Evolutionary conservation across 2,797 vertebrate species (phyloP), one percentile per base, ranked within the genome.

Genomic region (Tokudaia tokunoshimensis): DNA sequence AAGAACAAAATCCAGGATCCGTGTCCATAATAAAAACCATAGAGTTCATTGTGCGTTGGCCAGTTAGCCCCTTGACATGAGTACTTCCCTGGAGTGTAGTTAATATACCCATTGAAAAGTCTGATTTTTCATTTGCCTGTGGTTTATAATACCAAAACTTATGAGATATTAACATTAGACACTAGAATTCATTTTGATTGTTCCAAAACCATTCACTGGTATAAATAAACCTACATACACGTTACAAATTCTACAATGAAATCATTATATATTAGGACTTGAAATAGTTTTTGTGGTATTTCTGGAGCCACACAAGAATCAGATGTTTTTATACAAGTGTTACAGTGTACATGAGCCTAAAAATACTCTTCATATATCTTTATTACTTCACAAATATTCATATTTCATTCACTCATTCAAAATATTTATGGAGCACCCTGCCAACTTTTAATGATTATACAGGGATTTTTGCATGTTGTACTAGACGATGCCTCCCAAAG

Each of bases 181-280:
- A 63, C 75, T 91, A 92, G 34, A 94, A 84, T 90, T 87, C 72
- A 90, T 76, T 92, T 74, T 76, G 24, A 81, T 74, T 92, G 76
- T 78, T 89, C 19, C 50, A 81, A 84, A 12, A 67, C 26, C 13
- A 65, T 37, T 81, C 9, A 87, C 6, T n/a, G 67, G 67, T 61
- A 75, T 89, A 92, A 92, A 80, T 81, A 94, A 72, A 15, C 9
- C 79, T 47, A 65, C 24, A 9, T 4, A 82, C 41, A 72, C 44
- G 9, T 6, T 91, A n/a, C 19, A 75, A 61, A n/a, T 72, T 80
- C 70, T 63, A 52, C 59, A 82, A 20, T 63, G 29, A 87, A 57
- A 84, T 81, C 0, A 47, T 82, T 57, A 34, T 57, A 29, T 91
- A 50, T 61, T 89, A 84, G 57, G 24, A 24, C 17, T 79, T 85